These are phyloP conservation scores for Scomber japonicus DNA, from an alignment of 2,113 vertebrate genomes.

Conservation along the genomic window DNA sequence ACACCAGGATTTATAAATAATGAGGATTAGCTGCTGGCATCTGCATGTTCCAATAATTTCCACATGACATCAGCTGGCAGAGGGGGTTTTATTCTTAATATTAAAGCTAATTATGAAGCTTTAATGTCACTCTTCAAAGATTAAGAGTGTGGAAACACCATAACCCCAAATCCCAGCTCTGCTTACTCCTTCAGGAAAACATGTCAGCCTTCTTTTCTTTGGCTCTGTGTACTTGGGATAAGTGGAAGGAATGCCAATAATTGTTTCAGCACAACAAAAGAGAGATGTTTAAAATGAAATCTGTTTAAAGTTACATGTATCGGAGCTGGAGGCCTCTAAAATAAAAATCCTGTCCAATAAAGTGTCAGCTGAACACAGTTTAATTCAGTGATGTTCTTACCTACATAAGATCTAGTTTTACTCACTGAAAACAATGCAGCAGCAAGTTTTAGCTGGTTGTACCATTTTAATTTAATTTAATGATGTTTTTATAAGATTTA, in stretches of 20 bases:
- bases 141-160: background rate
- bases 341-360: background rate
- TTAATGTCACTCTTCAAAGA: constrained; percentile 40
- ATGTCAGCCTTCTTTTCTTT: constrained; percentile 8
- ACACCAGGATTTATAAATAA: constrained; percentile 31
- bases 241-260: constrained; percentile 1
- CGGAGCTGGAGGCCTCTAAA: background rate
- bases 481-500: too few relatives aligned
- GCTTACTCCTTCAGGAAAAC: constrained; percentile 21
- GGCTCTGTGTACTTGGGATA: background rate
- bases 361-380: background rate
- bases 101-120: constrained; percentile 37
- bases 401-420: too few relatives aligned
- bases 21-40: constrained; percentile 34
- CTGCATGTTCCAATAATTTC: constrained; percentile 25
- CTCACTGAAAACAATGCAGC: too few relatives aligned
- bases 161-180: constrained; percentile 7
- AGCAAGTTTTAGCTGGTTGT: too few relatives aligned
- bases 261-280: background rate
- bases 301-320: background rate
- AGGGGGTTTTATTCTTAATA: constrained; percentile 24
- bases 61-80: constrained; percentile 29
- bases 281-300: background rate
- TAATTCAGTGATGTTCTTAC: too few relatives aligned
- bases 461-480: background rate